These are phyloP conservation scores for Crambe crambe DNA, from an alignment of 37 sponge, comb jelly and placozoan genomes.

Conservation along the genomic window DNA sequence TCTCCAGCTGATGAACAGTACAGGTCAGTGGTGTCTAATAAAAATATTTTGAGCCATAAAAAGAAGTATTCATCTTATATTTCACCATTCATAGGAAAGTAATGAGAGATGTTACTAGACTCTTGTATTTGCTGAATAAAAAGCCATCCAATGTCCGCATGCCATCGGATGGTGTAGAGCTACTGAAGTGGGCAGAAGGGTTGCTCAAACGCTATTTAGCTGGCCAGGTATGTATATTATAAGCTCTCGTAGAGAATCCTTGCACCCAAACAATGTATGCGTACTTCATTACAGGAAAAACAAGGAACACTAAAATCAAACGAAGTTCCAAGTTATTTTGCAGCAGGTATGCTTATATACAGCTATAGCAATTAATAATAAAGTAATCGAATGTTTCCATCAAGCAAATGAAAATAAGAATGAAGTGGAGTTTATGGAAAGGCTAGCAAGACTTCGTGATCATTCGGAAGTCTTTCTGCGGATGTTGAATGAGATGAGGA, in stretches of 20 bases:
- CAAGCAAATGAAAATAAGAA: neutral
- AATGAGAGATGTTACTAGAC: conserved; percentile 80
- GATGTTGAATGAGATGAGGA: conserved; percentile 93
- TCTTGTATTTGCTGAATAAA: conserved; percentile 93
- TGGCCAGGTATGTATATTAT: conserved; percentile 57
- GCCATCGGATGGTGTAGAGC: conserved; percentile 87
- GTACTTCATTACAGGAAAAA: neutral
- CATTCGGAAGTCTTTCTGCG: conserved; percentile 69
- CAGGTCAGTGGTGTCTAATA: conserved; percentile 44
- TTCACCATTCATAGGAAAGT: conserved; percentile 69
- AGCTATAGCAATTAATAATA: neutral
- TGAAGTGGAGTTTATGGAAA: conserved; percentile 52
- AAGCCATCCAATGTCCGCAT: conserved; percentile 69
- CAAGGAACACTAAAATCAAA: neutral
- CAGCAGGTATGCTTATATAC: neutral
- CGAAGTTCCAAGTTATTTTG: neutral
- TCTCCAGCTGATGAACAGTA: conserved; percentile 66
- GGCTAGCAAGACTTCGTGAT: conserved; percentile 62
- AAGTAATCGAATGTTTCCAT: neutral
- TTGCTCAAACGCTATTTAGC: conserved; percentile 65
- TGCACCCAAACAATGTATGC: neutral
- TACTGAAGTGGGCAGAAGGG: conserved; percentile 82
- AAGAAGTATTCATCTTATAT: too few relatives aligned
- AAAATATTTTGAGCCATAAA: too few relatives aligned
- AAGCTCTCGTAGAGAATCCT: neutral